These are phyloP conservation scores for Ceratosolen fusciceps DNA, from an alignment of 1,140 invertebrate species.

Conservation along the genomic window DNA sequence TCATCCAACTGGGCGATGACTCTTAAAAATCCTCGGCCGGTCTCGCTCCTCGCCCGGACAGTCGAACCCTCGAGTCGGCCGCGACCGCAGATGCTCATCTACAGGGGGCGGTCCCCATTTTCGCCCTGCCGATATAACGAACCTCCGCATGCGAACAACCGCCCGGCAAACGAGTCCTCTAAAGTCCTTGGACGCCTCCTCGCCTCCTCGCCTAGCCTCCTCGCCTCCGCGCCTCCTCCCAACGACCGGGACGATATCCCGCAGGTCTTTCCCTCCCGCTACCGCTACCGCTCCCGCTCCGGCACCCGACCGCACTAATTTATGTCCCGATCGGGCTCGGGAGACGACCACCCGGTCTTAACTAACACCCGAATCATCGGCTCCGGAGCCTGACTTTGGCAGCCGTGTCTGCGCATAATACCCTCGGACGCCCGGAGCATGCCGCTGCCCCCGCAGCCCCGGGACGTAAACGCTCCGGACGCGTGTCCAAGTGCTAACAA, in stretches of 20 bases:
- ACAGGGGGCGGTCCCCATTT: neutral
- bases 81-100: neutral
- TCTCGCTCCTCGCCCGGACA: neutral
- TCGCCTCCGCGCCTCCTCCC: too few species aligned
- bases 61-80: neutral
- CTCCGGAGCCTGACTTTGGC: constrained; percentile 3
- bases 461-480: neutral
- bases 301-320: constrained; percentile 33
- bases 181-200: too few species aligned
- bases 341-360: neutral
- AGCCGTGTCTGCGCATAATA: constrained; percentile 12
- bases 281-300: too few species aligned
- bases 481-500: neutral
- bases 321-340: constrained; percentile 30
- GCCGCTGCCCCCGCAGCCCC: neutral
- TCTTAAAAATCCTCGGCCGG: constrained; percentile 18
- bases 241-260: too few species aligned
- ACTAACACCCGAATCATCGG: constrained; percentile 2
- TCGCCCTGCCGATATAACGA: too few species aligned
- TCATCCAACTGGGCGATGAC: constrained; percentile 10
- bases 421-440: neutral
- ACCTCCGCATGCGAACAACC: constrained; percentile 69
- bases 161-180: constrained; percentile 70
- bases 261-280: too few species aligned
- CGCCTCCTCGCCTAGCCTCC: too few species aligned